Conservation (phyloP, 2,113 vertebrate genomes). For the Ovibos moschatus region DNA sequence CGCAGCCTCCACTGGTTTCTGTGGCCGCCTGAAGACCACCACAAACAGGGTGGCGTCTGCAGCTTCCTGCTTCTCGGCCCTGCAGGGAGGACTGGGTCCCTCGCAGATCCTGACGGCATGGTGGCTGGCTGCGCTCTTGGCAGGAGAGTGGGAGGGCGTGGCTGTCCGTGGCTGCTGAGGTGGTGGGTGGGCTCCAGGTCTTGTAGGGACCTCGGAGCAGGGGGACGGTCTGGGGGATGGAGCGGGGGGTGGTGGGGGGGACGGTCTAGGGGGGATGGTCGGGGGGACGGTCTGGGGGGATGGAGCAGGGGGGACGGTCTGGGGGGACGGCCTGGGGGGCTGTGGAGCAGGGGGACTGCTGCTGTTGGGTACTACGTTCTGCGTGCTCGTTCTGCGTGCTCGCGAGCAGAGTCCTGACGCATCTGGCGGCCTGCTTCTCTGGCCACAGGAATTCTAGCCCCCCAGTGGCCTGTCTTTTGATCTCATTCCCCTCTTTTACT, state of each 20-base stretch:
- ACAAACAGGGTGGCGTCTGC: background rate
- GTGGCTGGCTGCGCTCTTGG: background rate
- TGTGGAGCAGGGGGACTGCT: too few relatives aligned
- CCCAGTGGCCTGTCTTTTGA: background rate
- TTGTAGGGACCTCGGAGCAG: background rate
- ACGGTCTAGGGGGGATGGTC: fast-evolving
- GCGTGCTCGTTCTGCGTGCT: background rate
- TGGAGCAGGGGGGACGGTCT: too few relatives aligned
- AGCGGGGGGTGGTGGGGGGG: fast-evolving
- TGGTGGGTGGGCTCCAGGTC: background rate
- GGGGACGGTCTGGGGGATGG: too few relatives aligned
- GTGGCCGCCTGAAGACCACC: background rate
- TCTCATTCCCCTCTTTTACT: background rate
- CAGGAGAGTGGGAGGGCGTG: background rate
- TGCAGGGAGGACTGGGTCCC: background rate
- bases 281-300: fast-evolving
- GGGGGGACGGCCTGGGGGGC: too few relatives aligned
- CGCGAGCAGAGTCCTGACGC: background rate
- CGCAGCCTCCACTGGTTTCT: background rate
- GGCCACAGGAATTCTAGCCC: background rate
- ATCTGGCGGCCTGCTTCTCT: background rate
- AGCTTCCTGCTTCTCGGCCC: background rate
- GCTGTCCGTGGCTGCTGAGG: background rate
- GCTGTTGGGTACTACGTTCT: fast-evolving
- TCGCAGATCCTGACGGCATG: background rate